Evolutionary conservation across 2,113 vertebrate genomes (phyloP).

Genomic region (Cercopithecus mona): DNA sequence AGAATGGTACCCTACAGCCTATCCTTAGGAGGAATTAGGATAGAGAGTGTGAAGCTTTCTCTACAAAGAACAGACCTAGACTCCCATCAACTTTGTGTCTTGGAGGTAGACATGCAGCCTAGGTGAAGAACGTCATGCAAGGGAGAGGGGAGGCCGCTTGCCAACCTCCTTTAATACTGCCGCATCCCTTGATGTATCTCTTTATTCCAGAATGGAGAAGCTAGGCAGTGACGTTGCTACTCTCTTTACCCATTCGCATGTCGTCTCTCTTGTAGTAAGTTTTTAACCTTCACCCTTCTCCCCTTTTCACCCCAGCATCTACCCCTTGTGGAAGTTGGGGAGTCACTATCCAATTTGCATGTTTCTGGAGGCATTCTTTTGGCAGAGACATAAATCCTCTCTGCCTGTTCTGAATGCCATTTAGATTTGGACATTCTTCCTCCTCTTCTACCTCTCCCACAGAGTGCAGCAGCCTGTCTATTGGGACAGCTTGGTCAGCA

Average conservation of each 20-base stretch:
- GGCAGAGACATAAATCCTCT: background rate
- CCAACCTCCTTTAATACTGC: background rate
- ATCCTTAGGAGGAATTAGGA: background rate
- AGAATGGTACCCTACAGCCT: background rate
- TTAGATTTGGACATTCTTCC: background rate
- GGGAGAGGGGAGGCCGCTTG: background rate
- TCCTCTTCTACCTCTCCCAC: background rate
- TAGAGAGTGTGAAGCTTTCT: background rate
- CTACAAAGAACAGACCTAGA: constrained; percentile 21
- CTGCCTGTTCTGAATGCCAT: background rate
- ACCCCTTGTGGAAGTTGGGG: background rate
- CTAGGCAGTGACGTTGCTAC: constrained; percentile 66
- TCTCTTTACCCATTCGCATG: constrained; percentile 76
- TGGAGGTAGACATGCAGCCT: background rate
- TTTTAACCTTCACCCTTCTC: background rate
- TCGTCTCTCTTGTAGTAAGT: constrained; percentile 82
- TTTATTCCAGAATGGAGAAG: constrained; percentile 80
- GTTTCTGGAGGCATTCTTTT: background rate
- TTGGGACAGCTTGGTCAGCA: constrained; percentile 80
- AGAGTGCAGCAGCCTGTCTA: constrained; percentile 84
- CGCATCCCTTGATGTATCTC: background rate
- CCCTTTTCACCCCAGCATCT: background rate
- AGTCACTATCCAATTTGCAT: background rate
- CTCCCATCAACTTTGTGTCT: background rate
- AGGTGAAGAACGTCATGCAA: background rate